A percentile compares a stretch with the other conserved stretches of the same genome.
Evolutionary conservation across 1,140 invertebrate genomes (phyloP).

Genomic region (Colletes latitarsis): DNA sequence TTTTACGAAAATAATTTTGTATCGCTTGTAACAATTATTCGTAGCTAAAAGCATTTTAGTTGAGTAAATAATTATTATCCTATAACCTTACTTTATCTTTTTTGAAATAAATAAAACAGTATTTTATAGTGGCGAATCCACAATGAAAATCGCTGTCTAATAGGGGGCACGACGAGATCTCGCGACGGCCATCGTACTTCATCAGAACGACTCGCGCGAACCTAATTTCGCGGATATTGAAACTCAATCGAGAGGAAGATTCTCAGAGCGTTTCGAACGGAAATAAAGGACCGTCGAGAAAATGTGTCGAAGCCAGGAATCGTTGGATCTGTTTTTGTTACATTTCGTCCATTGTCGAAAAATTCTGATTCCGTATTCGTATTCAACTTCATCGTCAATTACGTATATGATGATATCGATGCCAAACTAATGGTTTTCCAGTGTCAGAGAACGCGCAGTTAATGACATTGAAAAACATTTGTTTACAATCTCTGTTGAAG

Average conservation of each 20-base stretch:
- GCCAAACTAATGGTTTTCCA: not conserved
- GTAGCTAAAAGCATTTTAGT: too few species aligned
- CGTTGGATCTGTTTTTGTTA: conserved; percentile 25
- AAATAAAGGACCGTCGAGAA: conserved; percentile 40
- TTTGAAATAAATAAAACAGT: not conserved
- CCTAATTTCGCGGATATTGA: conserved; percentile 56
- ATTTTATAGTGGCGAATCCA: not conserved
- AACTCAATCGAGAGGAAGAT: conserved; percentile 53
- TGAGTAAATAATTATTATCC: too few species aligned
- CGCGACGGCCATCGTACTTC: conserved; percentile 4
- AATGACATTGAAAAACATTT: not conserved
- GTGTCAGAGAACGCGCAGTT: not conserved
- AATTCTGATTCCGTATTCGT: not conserved
- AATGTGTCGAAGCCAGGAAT: conserved; percentile 33
- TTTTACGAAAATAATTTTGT: too few species aligned
- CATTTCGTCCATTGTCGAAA: not conserved
- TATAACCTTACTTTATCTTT: too few species aligned
- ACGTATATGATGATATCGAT: not conserved
- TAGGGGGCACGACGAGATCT: not conserved
- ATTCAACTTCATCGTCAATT: not conserved
- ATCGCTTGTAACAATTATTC: too few species aligned
- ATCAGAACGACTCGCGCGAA: conserved; percentile 23
- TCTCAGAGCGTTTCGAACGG: conserved; percentile 33
- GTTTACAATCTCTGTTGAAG: too few species aligned
- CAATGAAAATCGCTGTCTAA: not conserved